Conservation (phyloP, 2,113 vertebrate species). For the Megalops atlanticus region DNA sequence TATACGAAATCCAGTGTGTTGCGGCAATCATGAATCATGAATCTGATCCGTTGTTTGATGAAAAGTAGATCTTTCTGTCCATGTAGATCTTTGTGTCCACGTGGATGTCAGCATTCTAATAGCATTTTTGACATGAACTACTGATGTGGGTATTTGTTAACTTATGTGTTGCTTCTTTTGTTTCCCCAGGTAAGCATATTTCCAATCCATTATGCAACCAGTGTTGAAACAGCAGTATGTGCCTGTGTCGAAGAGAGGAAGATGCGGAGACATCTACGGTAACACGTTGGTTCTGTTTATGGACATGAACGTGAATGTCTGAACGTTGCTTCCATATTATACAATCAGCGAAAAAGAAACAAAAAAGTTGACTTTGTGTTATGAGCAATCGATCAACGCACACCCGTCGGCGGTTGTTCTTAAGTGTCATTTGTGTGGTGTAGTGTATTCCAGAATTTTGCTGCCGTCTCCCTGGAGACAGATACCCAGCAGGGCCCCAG, state of each 20-base stretch:
- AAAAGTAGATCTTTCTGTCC: background rate
- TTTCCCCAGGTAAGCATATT: constrained; percentile 39
- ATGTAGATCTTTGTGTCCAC: background rate
- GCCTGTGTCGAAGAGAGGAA: background rate
- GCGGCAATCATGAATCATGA: no score
- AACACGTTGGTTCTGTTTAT: constrained; percentile 8
- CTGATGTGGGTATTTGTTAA: background rate
- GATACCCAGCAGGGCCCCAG: background rate
- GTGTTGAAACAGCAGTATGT: constrained; percentile 32
- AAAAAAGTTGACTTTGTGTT: background rate
- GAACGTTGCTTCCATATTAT: background rate
- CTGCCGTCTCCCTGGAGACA: background rate
- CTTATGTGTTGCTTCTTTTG: constrained; percentile 26
- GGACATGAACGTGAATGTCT: background rate
- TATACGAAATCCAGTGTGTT: no score
- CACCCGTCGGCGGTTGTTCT: background rate
- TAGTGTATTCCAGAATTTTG: no score
- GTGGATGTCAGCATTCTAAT: background rate
- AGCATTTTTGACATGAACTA: background rate
- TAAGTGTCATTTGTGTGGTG: background rate
- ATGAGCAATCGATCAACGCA: background rate
- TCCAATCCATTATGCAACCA: constrained; percentile 26
- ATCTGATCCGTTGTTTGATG: background rate
- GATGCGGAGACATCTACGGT: no score
- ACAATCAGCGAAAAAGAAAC: no score